Evolutionary conservation across 2,113 vertebrate genomes (phyloP), one percentile per base, ranked within the genome.

Genomic region (Raja brachyura): DNA sequence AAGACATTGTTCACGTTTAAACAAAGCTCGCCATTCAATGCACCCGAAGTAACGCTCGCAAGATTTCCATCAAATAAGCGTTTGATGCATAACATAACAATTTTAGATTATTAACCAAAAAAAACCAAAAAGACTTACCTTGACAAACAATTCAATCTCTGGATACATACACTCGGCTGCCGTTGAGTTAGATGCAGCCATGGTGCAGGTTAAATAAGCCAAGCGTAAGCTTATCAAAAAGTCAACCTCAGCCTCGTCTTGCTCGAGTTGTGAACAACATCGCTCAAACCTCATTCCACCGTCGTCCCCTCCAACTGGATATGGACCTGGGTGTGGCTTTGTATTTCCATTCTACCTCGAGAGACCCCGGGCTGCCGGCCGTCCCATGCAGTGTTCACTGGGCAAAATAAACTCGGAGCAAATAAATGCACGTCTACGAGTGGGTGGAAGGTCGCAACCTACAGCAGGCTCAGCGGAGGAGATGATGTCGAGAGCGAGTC

Each of bases 111-210:
- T 48, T 20, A 22, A 39, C 5, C 28, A 70, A 48, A 48, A 48
- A 48, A 48, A 48, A 48, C n/a, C 39, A 48, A 48, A 48, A 48
- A 39, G 39, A 28, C 90, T 48, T 92, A 92, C 90, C 90, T 92
- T 92, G 33, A 92, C 90, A 54, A 92, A 92, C 68, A 92, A 73
- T 73, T 92, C 90, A 92, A 92, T 92, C 20, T 92, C 90, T 73
- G 90, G 90, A 73, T 92, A 92, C 3, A 6, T 73, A 39, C 20
- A 10, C 25, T 13, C 31, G 1, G 33, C 48, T 92, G 9, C 66
- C 13, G 22, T 54, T 28, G 68, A 74, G 90, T 22, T 73, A 22
- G 31, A 28, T 70, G 90, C 11, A 73, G 90, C 63, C 90, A 92
- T 92, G 16, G 8, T 73, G 20, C 48, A 68, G 5, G n/a, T 13